Conservation (phyloP, 2,888 invertebrate genomes). For the Ectobius pallidus region DNA sequence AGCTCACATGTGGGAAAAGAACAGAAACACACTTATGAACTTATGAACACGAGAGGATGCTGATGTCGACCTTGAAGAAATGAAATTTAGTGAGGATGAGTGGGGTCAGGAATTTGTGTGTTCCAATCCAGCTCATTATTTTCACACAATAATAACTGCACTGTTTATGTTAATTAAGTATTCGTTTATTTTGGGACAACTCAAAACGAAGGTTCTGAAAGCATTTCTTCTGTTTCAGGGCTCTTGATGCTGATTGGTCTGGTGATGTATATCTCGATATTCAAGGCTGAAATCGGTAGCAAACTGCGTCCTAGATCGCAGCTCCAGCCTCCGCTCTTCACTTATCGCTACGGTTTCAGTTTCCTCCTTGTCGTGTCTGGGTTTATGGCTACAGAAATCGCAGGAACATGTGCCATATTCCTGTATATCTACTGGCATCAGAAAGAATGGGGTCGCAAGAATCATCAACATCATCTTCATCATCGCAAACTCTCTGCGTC, state of each 20-base stretch:
- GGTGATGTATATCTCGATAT: conserved; percentile 91
- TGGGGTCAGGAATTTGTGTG: too few relatives aligned
- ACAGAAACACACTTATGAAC: too few relatives aligned
- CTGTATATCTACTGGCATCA: conserved; percentile 84
- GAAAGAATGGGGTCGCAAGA: conserved; percentile 62
- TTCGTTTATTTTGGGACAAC: too few relatives aligned
- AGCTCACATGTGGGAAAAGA: too few relatives aligned
- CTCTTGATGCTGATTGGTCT: conserved; percentile 88
- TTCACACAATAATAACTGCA: too few relatives aligned
- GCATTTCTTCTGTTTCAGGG: conserved; percentile 69
- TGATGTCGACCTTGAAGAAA: too few relatives aligned
- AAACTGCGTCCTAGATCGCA: conserved; percentile 82
- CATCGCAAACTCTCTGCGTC: conserved; percentile 40
- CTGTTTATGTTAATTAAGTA: too few relatives aligned
- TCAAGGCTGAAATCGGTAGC: conserved; percentile 88
- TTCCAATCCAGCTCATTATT: too few relatives aligned
- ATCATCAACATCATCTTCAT: conserved; percentile 38
- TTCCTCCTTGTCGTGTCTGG: conserved; percentile 86
- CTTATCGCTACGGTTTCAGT: conserved; percentile 86
- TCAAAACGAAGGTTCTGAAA: too few relatives aligned
- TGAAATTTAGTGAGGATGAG: too few relatives aligned
- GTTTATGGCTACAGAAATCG: conserved; percentile 81
- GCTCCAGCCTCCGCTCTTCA: conserved; percentile 76
- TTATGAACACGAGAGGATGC: too few relatives aligned
- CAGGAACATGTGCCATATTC: conserved; percentile 86